Evolutionary conservation across 2,113 vertebrate genomes (phyloP).

Genomic region (Bubalus kerabau): DNA sequence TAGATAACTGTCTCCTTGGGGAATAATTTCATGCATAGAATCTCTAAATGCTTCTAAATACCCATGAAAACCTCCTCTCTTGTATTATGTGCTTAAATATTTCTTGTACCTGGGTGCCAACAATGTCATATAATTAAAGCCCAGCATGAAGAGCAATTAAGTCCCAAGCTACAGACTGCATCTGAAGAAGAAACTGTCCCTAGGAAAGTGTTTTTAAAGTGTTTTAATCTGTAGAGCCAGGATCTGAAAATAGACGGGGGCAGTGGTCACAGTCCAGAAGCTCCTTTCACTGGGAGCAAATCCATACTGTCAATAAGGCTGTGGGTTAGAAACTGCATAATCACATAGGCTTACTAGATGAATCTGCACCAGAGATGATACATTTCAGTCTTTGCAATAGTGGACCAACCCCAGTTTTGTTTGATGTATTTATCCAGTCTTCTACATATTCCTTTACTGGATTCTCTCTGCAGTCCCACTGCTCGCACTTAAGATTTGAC

Average conservation of each 20-base stretch:
- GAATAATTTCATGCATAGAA: background rate
- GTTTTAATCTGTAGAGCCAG: background rate
- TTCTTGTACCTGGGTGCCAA: background rate
- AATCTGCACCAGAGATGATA: constrained; percentile 25
- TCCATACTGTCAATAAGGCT: constrained; percentile 50
- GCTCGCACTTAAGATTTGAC: constrained; percentile 52
- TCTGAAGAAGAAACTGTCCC: background rate
- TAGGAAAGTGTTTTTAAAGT: background rate
- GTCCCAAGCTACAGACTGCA: background rate
- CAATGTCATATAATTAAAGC: background rate
- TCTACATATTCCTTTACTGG: constrained; percentile 5
- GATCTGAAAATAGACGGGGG: constrained; percentile 8
- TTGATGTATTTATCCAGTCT: constrained; percentile 10
- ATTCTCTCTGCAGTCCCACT: constrained; percentile 44
- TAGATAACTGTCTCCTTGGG: background rate
- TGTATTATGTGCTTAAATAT: background rate
- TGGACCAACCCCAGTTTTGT: constrained; percentile 20
- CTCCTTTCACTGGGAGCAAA: constrained; percentile 47
- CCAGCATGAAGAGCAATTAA: background rate
- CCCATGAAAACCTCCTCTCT: background rate
- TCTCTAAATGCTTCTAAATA: background rate
- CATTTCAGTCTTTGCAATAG: constrained; percentile 48
- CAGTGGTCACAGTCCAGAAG: background rate
- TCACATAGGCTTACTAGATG: constrained; percentile 35
- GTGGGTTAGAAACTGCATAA: constrained; percentile 2